Evolutionary conservation across 1,140 invertebrate species (phyloP), one percentile per base, ranked within the genome.

Genomic region (Cotesia glomerata): DNA sequence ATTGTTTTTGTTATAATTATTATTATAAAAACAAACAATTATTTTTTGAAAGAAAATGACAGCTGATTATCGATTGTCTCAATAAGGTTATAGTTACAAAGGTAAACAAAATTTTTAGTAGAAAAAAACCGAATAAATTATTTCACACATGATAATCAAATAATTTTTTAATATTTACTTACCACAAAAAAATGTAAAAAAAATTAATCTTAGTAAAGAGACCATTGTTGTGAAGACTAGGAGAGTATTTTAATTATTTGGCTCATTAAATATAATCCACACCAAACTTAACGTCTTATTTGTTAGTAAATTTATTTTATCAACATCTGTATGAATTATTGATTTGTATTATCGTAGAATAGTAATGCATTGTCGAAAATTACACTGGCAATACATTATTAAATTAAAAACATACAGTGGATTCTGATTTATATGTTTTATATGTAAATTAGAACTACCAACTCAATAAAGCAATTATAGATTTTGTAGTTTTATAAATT

Each of bases 181-280:
- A 71, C 69, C 69, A 49, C 61, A 71, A 39, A 71, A 71, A 65
- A 35, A 65, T 16, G 18, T 62, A 49, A 65, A 71, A 36, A 71
- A 71, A 9, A 36, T 51, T 18, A 71, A 16, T 65, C 65, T 71
- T 8, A 71, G 14, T 34, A 65, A 14, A 14, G 69, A 71, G 26
- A 71, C 69, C 69, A 71, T 71, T 56, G 34, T 56, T 56, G n/a
- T 45, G n/a, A 39, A 36, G 62, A 39, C 35, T 34, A 34, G 34
- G 36, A 7, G 4, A 62, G n/a, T 62, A 61, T 18, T 61, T 32
- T 11, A 32, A 61, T 61, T 9, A 61, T 45, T 45, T 45, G 39
- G 39, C 8, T 45, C 7, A 45, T 45, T 9, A 45, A 45, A 45
- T 45, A 8, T 45, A 45, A 45, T 9, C 39, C 7, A 61, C 59